phyloP scores from a whole-genome alignment of 2,797 vertebrate genomes.

The Oreortyx pictus region DNA sequence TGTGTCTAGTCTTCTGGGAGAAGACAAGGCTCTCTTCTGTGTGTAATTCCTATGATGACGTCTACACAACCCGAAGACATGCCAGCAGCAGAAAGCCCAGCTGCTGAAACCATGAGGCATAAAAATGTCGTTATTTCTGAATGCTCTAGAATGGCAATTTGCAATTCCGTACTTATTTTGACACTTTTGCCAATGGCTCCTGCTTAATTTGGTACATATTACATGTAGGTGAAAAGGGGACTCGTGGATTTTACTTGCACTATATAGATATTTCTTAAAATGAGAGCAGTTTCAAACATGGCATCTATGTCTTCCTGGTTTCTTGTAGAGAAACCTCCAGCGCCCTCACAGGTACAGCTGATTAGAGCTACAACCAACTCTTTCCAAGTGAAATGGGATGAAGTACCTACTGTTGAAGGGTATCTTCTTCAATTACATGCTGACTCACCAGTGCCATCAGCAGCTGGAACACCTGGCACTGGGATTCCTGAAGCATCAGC shows the following conservation, averaged over 20 bases:
- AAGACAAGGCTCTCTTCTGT: not conserved
- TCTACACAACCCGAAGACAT: not conserved
- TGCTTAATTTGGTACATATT: not conserved
- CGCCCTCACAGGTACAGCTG: slow-evolving; percentile 90
- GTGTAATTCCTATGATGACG: not conserved
- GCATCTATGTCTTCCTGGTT: slow-evolving; percentile 27
- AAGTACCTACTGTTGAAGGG: slow-evolving; percentile 91
- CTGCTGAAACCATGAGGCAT: not conserved
- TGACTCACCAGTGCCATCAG: slow-evolving; percentile 62
- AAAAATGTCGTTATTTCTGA: not conserved
- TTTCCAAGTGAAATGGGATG: slow-evolving; percentile 96
- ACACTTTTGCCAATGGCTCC: not conserved
- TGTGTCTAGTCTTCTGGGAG: not conserved
- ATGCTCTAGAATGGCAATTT: not conserved
- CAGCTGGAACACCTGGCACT: slow-evolving; percentile 44
- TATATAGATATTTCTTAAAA: not conserved
- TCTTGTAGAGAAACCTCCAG: slow-evolving; percentile 86
- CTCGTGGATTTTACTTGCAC: not conserved
- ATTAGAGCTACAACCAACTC: slow-evolving; percentile 94
- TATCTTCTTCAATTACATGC: slow-evolving; percentile 93
- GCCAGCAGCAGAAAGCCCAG: not conserved
- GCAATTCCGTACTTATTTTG: not conserved
- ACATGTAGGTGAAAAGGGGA: not conserved
- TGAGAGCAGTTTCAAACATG: not conserved
- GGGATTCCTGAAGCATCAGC: slow-evolving; percentile 66